phyloP scores from a whole-genome alignment of 2,888 invertebrate species.

The Scelioninae gen. 1 region DNA sequence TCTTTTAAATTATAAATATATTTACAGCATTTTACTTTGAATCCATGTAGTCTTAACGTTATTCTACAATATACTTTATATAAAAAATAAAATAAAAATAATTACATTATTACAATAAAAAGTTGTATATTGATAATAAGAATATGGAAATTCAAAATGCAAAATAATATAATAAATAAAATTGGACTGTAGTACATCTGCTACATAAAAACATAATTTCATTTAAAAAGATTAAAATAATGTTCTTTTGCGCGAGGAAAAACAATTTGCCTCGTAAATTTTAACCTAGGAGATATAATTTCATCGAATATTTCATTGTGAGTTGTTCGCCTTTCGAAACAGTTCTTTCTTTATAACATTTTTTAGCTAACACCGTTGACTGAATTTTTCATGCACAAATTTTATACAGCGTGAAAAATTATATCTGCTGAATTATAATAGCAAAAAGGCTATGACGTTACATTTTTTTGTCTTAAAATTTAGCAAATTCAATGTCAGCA shows the following conservation, averaged over 20 bases:
- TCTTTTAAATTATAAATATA: too few relatives aligned
- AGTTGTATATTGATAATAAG: not conserved
- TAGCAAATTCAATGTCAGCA: slow-evolving; percentile 45
- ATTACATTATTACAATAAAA: too few relatives aligned
- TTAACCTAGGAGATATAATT: slow-evolving; percentile 16
- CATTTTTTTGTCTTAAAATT: slow-evolving; percentile 30
- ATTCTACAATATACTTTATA: not conserved
- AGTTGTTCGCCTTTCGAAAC: slow-evolving; percentile 12
- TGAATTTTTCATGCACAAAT: slow-evolving; percentile 42
- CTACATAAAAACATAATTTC: slow-evolving; percentile 1
- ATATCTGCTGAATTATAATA: slow-evolving; percentile 36
- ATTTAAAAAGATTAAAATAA: slow-evolving; percentile 10
- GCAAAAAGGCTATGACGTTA: slow-evolving; percentile 26
- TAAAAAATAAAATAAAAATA: not conserved
- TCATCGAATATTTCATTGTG: slow-evolving; percentile 11
- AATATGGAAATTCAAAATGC: not conserved
- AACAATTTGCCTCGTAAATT: slow-evolving; percentile 16
- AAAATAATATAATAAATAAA: not conserved
- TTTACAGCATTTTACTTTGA: too few relatives aligned
- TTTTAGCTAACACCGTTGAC: slow-evolving; percentile 15
- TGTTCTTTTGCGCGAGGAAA: not conserved
- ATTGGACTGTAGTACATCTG: not conserved
- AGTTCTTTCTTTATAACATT: slow-evolving; percentile 41
- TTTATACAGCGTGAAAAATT: slow-evolving; percentile 42
- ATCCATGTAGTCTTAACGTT: not conserved